Percentiles rank a stretch among this genome's conserved stretches.
phyloP scores from a whole-genome alignment of 2,888 invertebrate species.

The Conchocele bisecta region DNA sequence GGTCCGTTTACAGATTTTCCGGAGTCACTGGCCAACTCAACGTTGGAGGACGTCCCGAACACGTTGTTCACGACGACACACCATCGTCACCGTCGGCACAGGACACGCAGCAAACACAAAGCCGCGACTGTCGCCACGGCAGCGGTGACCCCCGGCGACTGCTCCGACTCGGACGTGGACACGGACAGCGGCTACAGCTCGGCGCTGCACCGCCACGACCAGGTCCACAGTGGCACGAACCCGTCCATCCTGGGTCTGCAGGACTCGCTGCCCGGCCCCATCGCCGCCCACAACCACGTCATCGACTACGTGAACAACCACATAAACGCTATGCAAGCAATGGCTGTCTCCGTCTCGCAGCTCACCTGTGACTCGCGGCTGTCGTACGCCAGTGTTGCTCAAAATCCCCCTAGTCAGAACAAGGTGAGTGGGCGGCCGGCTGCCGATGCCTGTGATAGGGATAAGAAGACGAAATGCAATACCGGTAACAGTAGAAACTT shows the following conservation, averaged over 20 bases:
- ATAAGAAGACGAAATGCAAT: conserved; percentile 25
- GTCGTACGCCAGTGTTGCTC: conserved; percentile 67
- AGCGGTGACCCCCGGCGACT: not conserved
- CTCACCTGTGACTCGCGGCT: conserved; percentile 30
- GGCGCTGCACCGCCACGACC: conserved; percentile 71
- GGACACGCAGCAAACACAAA: not conserved
- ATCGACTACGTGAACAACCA: conserved; percentile 14
- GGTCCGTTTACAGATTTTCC: conserved; percentile 76
- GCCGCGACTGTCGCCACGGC: not conserved
- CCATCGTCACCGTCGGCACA: conserved; percentile 1
- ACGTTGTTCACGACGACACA: conserved; percentile 60
- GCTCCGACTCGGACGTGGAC: not conserved
- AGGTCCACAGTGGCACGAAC: conserved; percentile 66
- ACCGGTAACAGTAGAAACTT: conserved; percentile 20
- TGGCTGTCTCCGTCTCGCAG: conserved; percentile 2
- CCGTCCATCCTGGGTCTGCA: conserved; percentile 8
- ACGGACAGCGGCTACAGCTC: not conserved
- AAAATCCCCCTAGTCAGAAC: conserved; percentile 58
- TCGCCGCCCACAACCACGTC: conserved; percentile 13
- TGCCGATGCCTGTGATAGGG: conserved; percentile 46
- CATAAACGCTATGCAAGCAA: conserved; percentile 20
- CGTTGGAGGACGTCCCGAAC: conserved; percentile 75
- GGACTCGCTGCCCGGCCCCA: not conserved
- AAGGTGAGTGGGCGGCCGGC: conserved; percentile 16
- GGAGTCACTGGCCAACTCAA: conserved; percentile 71